Conservation (phyloP, 2,888 invertebrate genomes). For the Reticulitermes lucifugus region DNA sequence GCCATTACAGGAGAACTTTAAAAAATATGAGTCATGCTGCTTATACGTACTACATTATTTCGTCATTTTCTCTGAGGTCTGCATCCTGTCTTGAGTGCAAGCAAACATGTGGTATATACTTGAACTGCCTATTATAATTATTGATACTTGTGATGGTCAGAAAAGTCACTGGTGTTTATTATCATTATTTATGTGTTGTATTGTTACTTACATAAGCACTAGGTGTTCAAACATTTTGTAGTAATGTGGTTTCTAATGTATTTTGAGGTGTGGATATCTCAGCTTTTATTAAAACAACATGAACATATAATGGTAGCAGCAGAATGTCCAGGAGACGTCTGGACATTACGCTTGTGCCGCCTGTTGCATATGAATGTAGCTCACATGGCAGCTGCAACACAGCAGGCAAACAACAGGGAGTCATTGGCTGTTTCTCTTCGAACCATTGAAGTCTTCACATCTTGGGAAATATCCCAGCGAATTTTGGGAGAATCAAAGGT, state of each 20-base stretch:
- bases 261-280: conserved; percentile 62
- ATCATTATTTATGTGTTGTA: no score
- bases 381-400: conserved; percentile 51
- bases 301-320: conserved; percentile 54
- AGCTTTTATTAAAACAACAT: conserved; percentile 63
- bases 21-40: no score
- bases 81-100: no score
- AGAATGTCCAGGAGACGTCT: conserved; percentile 51
- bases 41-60: no score
- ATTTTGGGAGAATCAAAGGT: conserved; percentile 62
- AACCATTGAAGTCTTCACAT: conserved; percentile 82
- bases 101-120: no score
- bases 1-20: no score
- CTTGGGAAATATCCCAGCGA: conserved; percentile 63
- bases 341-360: conserved; percentile 63
- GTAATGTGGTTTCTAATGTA: conserved; percentile 45
- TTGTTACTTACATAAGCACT: no score
- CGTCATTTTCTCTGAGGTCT: no score
- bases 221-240: no score
- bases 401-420: conserved; percentile 57
- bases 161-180: no score
- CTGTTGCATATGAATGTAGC: conserved; percentile 56
- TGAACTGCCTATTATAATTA: no score
- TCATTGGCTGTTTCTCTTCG: conserved; percentile 80
- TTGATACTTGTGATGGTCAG: no score